A percentile compares a stretch with the other conserved stretches of the same genome.
phyloP scores from a whole-genome alignment of 1,140 invertebrate species.

The Subanguina moxae region DNA sequence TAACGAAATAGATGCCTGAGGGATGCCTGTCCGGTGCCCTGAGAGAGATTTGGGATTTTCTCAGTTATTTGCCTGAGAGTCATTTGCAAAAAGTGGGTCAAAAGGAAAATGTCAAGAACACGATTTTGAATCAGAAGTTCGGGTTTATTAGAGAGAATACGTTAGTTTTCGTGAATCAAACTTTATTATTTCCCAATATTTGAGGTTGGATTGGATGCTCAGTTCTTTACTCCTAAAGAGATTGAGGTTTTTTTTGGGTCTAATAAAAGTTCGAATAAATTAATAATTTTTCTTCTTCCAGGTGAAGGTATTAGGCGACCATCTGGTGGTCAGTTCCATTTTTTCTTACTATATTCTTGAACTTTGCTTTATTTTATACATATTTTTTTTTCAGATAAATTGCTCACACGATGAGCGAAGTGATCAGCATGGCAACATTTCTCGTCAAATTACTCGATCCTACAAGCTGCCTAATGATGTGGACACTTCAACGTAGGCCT shows the following conservation, averaged over 20 bases:
- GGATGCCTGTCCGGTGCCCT: no score
- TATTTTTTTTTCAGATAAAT: conserved; percentile 23
- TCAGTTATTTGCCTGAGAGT: no score
- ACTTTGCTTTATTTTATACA: no score
- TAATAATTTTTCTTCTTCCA: conserved; percentile 24
- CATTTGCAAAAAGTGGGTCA: no score
- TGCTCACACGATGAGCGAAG: conserved; percentile 54
- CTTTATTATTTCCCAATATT: no score
- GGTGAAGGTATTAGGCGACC: conserved; percentile 53
- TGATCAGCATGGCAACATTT: conserved; percentile 52
- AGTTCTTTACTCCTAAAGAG: conserved; percentile 56
- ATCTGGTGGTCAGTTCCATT: conserved; percentile 42
- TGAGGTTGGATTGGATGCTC: conserved; percentile 55
- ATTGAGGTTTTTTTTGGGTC: conserved; percentile 45
- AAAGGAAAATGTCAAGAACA: no score
- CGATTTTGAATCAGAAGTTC: no score
- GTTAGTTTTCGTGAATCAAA: no score
- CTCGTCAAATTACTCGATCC: conserved; percentile 51
- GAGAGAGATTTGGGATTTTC: no score
- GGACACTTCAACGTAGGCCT: conserved; percentile 34
- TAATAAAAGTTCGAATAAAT: background rate
- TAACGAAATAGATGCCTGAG: no score
- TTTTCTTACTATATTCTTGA: no score
- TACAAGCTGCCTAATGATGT: conserved; percentile 56
- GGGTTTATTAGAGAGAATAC: no score